Percentiles rank a stretch among this genome's conserved stretches.
Conservation (phyloP, 2,113 vertebrate species). For the Forbesichthys agassizii region DNA sequence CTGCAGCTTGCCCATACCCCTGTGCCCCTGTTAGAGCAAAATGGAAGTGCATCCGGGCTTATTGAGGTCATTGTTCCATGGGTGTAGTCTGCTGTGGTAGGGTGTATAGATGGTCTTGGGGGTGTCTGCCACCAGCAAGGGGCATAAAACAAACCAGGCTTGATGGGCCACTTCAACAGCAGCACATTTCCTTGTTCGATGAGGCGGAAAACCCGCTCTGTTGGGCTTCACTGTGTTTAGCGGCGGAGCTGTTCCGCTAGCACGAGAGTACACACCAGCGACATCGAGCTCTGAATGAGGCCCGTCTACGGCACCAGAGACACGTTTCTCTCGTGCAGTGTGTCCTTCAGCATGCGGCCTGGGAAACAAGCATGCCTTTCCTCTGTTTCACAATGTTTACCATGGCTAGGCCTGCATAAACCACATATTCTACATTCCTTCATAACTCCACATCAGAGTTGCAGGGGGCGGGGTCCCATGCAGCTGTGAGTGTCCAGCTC, state of each 20-base stretch:
- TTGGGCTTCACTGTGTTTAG: constrained; percentile 50
- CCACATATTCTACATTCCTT: constrained; percentile 65
- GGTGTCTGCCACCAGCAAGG: constrained; percentile 41
- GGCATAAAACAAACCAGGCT: constrained; percentile 50
- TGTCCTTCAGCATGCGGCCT: constrained; percentile 43
- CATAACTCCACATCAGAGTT: constrained; percentile 64
- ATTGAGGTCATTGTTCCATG: constrained; percentile 70
- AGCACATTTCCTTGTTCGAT: constrained; percentile 66
- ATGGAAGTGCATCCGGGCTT: constrained; percentile 59
- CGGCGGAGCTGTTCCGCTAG: constrained; percentile 53
- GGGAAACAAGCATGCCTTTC: constrained; percentile 66
- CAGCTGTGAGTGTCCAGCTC: constrained; percentile 64
- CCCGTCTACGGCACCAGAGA: constrained; percentile 46
- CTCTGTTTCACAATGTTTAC: constrained; percentile 69
- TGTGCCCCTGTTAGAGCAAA: constrained; percentile 56
- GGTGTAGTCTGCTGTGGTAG: constrained; percentile 62
- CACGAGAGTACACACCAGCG: constrained; percentile 39
- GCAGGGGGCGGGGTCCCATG: constrained; percentile 55
- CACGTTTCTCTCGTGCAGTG: constrained; percentile 20
- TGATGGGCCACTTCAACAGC: constrained; percentile 62
- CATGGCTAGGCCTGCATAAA: constrained; percentile 61
- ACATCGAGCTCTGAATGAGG: constrained; percentile 51
- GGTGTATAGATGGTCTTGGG: constrained; percentile 26
- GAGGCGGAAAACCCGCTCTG: constrained; percentile 62
- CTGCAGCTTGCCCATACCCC: constrained; percentile 46